Evolutionary conservation across 2,113 vertebrate genomes (phyloP).

Genomic region (Oplegnathus fasciatus): DNA sequence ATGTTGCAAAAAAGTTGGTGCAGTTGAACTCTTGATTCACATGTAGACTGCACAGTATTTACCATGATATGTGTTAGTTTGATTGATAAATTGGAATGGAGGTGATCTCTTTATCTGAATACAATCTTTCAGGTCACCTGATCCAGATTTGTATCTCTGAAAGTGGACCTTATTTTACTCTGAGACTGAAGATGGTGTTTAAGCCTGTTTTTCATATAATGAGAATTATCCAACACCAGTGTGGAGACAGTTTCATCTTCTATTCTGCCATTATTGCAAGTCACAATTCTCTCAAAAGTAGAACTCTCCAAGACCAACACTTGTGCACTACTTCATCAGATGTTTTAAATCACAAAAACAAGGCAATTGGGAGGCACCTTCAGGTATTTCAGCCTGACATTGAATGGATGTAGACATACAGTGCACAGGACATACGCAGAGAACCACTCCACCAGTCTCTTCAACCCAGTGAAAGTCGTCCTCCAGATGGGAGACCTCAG

Average conservation of each 20-base stretch:
- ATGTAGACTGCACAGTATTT: not conserved
- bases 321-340: no score
- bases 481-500: not conserved
- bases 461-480: not conserved
- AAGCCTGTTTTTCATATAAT: not conserved
- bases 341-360: not conserved
- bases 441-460: not conserved
- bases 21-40: not conserved
- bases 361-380: not conserved
- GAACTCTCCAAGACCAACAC: not conserved
- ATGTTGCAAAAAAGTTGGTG: not conserved
- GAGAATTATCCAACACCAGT: not conserved
- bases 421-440: not conserved
- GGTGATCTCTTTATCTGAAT: not conserved
- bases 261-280: not conserved
- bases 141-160: not conserved
- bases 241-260: not conserved
- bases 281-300: not conserved
- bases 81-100: not conserved
- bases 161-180: not conserved
- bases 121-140: not conserved
- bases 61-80: not conserved
- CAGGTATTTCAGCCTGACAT: no score
- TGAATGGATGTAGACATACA: not conserved
- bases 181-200: not conserved